Evolutionary conservation across 2,888 invertebrate species (phyloP), one percentile per base, ranked within the genome.

Genomic region (Leucophora obtusa): DNA sequence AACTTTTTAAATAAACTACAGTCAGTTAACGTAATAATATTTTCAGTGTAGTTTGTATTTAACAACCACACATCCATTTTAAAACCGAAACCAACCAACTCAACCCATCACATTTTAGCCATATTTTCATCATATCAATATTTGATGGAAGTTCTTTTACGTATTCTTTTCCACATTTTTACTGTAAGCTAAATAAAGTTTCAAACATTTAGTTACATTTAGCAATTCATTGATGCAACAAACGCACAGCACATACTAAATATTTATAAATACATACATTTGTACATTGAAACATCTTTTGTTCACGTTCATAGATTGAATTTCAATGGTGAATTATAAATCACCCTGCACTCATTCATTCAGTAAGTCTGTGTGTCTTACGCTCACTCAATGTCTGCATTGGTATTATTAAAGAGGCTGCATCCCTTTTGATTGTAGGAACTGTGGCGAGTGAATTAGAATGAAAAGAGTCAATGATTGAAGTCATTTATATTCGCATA

Each of bases 221-320:
- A 38, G 4, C 2, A 14, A n/a, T 47, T n/a, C n/a, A 14, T 14
- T n/a, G 43, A 47, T 47, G 43, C 6, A n/a, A 7, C 43, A 47
- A 14, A n/a, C 43, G n/a, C 5, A 47, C 15, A 47, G n/a, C n/a
- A n/a, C n/a, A n/a, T n/a, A n/a, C n/a, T n/a, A n/a, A n/a, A n/a
- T n/a, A n/a, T n/a, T n/a, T n/a, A n/a, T n/a, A 14, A 14, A 5
- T 47, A 2, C 15, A 5, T 47, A n/a, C 14, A 47, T n/a, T n/a
- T n/a, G 5, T n/a, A 47, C 43, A 6, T 47, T 47, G 15, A 17
- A 62, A 50, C 62, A 28, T 62, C 24, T 56, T 43, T 66, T 66
- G 66, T 66, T 66, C 43, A 15, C 17, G 54, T 54, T 17, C 66
- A 66, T 54, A 54, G 54, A 66, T 65, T 65, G 65, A 53, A 15